phyloP scores from a whole-genome alignment of 2,888 invertebrate species.

The Galeruca laticollis region DNA sequence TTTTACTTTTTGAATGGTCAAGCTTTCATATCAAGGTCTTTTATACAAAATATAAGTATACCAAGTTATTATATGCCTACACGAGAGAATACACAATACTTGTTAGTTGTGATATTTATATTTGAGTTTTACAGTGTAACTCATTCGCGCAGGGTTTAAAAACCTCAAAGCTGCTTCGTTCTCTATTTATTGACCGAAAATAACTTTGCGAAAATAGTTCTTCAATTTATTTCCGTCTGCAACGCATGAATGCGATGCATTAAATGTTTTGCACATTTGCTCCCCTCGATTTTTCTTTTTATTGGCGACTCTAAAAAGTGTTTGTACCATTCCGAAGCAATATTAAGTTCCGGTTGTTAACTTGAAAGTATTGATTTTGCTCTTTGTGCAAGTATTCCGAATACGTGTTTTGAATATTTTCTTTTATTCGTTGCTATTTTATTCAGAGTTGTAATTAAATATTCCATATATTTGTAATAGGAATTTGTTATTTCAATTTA shows the following conservation, averaged over 20 bases:
- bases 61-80: too few relatives aligned
- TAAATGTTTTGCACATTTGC: conserved; percentile 31
- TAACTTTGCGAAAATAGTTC: conserved; percentile 25
- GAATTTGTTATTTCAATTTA: too few relatives aligned
- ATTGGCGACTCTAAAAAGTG: conserved; percentile 21
- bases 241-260: conserved; percentile 17
- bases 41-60: too few relatives aligned
- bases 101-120: neutral
- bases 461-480: too few relatives aligned
- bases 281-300: conserved; percentile 26
- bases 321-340: neutral
- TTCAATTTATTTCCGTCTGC: conserved; percentile 27
- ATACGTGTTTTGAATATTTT: neutral
- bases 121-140: neutral
- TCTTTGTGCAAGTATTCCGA: neutral
- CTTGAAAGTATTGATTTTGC: conserved; percentile 5
- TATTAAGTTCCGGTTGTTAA: conserved; percentile 11
- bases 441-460: too few relatives aligned
- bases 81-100: too few relatives aligned
- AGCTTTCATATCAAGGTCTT: too few relatives aligned
- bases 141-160: conserved; percentile 2
- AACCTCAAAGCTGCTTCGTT: neutral
- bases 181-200: conserved; percentile 24
- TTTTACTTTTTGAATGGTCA: too few relatives aligned
- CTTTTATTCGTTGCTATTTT: neutral